Conservation (phyloP, 2,888 invertebrate species). For the Gasteruption jaculator region DNA sequence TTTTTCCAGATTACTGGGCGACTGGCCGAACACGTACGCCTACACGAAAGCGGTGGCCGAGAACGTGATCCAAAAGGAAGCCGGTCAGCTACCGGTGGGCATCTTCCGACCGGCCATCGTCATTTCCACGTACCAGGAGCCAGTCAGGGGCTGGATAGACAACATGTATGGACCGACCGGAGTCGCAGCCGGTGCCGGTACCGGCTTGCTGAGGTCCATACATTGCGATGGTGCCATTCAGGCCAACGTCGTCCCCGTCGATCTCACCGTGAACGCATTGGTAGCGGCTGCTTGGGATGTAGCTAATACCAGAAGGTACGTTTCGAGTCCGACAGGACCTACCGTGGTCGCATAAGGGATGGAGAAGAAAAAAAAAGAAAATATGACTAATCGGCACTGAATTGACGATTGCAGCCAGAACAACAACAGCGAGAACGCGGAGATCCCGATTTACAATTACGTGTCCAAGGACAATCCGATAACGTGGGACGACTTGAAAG, state of each 20-base stretch:
- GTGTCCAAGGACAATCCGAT: conserved; percentile 79
- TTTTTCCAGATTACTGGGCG: conserved; percentile 59
- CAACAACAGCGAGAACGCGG: conserved; percentile 36
- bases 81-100: conserved; percentile 70
- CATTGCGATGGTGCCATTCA: conserved; percentile 65
- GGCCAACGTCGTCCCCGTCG: conserved; percentile 82
- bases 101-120: conserved; percentile 83
- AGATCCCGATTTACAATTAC: conserved; percentile 77
- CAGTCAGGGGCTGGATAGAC: conserved; percentile 82
- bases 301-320: conserved; percentile 47
- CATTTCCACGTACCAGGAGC: conserved; percentile 68
- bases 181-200: conserved; percentile 67
- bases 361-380: conserved; percentile 13
- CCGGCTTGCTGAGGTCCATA: conserved; percentile 73
- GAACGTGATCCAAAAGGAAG: conserved; percentile 64
- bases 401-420: conserved; percentile 27
- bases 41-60: conserved; percentile 90
- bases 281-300: conserved; percentile 75
- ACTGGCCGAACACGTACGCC: conserved; percentile 86
- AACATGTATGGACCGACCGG: conserved; percentile 88
- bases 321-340: too few species aligned
- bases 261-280: conserved; percentile 78
- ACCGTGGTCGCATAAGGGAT: too few species aligned
- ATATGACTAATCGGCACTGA: conserved; percentile 17
- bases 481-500: conserved; percentile 70